Evolutionary conservation across 1,140 invertebrate genomes (phyloP).

Genomic region (Zaprionus nigranus): DNA sequence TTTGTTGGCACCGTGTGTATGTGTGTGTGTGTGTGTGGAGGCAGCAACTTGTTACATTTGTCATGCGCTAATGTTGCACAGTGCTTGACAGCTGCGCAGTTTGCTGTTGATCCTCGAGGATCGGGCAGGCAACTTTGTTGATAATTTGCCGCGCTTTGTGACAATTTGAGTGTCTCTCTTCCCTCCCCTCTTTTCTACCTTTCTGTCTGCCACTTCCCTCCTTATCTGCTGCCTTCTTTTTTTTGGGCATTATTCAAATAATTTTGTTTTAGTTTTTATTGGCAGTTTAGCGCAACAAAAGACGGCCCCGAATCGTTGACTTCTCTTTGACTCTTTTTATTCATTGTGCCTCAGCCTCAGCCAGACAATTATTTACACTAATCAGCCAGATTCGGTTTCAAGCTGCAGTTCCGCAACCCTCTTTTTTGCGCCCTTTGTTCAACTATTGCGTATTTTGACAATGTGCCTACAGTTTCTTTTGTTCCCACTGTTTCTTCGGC

Average conservation of each 20-base stretch:
- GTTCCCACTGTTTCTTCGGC: slow-evolving; percentile 51
- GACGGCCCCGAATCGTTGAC: slow-evolving; percentile 43
- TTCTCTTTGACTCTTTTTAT: slow-evolving; percentile 51
- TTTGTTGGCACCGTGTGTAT: slow-evolving; percentile 27
- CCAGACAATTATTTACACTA: slow-evolving; percentile 79
- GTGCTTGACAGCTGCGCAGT: slow-evolving; percentile 81
- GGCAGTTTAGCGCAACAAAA: slow-evolving; percentile 78
- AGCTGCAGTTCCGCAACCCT: slow-evolving; percentile 61
- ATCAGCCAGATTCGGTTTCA: slow-evolving; percentile 65
- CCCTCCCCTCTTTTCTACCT: not conserved
- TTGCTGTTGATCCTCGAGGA: slow-evolving; percentile 43
- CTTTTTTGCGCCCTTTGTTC: slow-evolving; percentile 45
- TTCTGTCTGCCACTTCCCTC: not conserved
- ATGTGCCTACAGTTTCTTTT: slow-evolving; percentile 69
- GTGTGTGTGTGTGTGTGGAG: slow-evolving; percentile 49
- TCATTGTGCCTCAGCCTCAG: slow-evolving; percentile 47
- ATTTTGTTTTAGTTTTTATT: slow-evolving; percentile 83
- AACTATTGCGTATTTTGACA: slow-evolving; percentile 76
- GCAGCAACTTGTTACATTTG: slow-evolving; percentile 82
- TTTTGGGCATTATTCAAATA: slow-evolving; percentile 69
- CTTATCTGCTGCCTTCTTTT: not conserved
- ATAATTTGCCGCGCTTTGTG: slow-evolving; percentile 73
- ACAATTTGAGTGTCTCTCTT: slow-evolving; percentile 54
- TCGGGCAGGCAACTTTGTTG: slow-evolving; percentile 75
- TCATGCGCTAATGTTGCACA: slow-evolving; percentile 80